These are phyloP conservation scores for Himalopsyche kuldschensis DNA, from an alignment of 2,888 invertebrate species.

Conservation along the genomic window DNA sequence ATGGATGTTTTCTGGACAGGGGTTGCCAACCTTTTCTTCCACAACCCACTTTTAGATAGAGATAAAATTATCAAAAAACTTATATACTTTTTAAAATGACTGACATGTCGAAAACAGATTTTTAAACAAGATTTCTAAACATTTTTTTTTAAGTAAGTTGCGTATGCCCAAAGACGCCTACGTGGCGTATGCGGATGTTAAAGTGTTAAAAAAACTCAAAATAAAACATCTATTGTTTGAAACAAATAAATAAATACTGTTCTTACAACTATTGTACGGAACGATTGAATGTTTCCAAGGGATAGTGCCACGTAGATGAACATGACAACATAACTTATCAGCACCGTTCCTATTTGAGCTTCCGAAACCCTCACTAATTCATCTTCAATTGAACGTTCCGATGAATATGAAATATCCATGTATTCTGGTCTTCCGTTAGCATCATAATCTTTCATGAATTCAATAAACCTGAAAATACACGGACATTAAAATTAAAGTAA, in stretches of 20 bases:
- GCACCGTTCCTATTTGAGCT: constrained; percentile 81
- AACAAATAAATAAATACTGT: neutral
- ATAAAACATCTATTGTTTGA: neutral
- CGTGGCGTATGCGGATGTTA: too few species aligned
- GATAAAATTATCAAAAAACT: too few species aligned
- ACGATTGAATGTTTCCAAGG: constrained; percentile 73
- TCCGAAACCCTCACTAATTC: constrained; percentile 85
- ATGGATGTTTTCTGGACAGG: too few species aligned
- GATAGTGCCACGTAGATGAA: constrained; percentile 87
- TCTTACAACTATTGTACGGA: constrained; percentile 48
- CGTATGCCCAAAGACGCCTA: too few species aligned
- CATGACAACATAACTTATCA: constrained; percentile 90
- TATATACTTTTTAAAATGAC: too few species aligned
- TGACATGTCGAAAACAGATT: too few species aligned
- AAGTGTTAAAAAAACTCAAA: too few species aligned
- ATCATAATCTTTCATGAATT: constrained; percentile 64
- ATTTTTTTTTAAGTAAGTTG: too few species aligned
- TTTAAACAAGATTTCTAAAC: too few species aligned
- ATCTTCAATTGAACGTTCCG: constrained; percentile 89
- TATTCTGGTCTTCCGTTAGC: constrained; percentile 57
- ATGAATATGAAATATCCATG: constrained; percentile 72
- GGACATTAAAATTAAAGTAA: neutral
- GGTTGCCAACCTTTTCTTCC: too few species aligned
- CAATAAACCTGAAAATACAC: constrained; percentile 57
- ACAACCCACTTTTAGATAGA: too few species aligned